Percentiles rank a stretch among this genome's conserved stretches.
Conservation (phyloP, 2,797 vertebrate genomes). For the Triplophysa bombifrons region DNA sequence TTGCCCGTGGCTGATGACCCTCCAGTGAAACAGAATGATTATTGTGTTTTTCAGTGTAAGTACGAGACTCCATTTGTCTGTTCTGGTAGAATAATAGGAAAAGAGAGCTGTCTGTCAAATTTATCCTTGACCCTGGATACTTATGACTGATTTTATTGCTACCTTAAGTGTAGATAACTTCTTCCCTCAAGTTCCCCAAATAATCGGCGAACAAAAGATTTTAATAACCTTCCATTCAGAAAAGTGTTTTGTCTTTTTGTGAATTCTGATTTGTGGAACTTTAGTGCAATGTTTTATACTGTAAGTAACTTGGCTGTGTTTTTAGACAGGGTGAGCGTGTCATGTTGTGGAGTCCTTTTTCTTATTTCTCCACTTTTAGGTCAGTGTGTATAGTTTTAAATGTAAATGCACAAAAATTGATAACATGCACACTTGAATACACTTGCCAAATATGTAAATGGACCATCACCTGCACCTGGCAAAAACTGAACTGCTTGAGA, state of each 20-base stretch:
- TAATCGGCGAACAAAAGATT: constrained; percentile 61
- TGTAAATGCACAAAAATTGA: background rate
- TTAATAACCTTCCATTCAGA: constrained; percentile 49
- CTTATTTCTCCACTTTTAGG: background rate
- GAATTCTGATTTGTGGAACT: background rate
- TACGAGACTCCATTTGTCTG: constrained; percentile 74
- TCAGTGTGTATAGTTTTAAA: constrained; percentile 18
- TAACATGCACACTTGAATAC: too few relatives aligned
- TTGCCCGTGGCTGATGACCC: constrained; percentile 64
- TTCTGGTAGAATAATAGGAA: constrained; percentile 70
- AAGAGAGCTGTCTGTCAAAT: constrained; percentile 77
- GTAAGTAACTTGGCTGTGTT: constrained; percentile 23
- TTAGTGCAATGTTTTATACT: background rate
- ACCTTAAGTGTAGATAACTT: constrained; percentile 71
- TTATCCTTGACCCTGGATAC: constrained; percentile 77
- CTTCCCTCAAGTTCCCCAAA: constrained; percentile 54
- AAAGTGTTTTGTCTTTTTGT: constrained; percentile 43
- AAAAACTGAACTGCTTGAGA: too few relatives aligned
- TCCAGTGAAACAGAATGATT: constrained; percentile 59
- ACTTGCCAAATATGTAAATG: too few relatives aligned
- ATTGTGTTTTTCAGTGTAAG: constrained; percentile 68
- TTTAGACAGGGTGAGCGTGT: background rate
- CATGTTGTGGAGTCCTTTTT: background rate
- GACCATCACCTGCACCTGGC: too few relatives aligned
- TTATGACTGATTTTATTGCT: constrained; percentile 73